Evolutionary conservation across 1,140 invertebrate species (phyloP).

Genomic region (Odontomachus brunneus): DNA sequence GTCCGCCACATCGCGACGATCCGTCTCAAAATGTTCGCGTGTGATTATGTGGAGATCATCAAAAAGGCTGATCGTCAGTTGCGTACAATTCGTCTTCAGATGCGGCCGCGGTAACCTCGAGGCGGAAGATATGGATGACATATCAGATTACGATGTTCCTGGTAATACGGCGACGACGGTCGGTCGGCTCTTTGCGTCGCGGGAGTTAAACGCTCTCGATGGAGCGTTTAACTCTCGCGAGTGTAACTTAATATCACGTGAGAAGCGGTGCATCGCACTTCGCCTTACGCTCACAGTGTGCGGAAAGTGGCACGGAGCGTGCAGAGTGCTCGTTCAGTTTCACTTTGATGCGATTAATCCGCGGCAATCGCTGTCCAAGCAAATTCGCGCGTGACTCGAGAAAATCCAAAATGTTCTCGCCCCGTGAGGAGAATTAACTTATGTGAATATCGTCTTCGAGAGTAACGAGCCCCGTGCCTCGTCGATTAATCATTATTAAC

Average conservation of each 20-base stretch:
- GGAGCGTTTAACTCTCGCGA: background rate
- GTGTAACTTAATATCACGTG: background rate
- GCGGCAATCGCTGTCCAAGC: background rate
- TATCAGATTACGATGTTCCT: conserved; percentile 72
- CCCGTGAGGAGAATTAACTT: too few relatives aligned
- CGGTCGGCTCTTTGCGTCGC: background rate
- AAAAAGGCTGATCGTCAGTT: conserved; percentile 72
- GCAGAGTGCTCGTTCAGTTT: conserved; percentile 22
- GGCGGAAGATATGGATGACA: conserved; percentile 71
- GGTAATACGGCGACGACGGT: conserved; percentile 63
- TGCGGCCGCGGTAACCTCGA: conserved; percentile 68
- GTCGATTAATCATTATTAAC: too few relatives aligned
- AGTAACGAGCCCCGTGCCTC: too few relatives aligned
- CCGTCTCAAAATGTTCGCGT: conserved; percentile 74
- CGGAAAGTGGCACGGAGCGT: background rate
- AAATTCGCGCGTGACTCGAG: background rate
- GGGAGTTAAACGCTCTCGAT: too few relatives aligned
- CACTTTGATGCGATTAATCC: background rate
- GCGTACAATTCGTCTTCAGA: conserved; percentile 68
- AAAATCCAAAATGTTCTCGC: background rate
- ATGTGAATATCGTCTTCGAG: too few relatives aligned
- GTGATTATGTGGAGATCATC: conserved; percentile 80
- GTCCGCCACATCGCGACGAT: conserved; percentile 29
- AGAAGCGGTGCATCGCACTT: background rate
- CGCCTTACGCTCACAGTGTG: too few relatives aligned